phyloP scores from a whole-genome alignment of 2,113 vertebrate genomes.

The Pontoporia blainvillei region DNA sequence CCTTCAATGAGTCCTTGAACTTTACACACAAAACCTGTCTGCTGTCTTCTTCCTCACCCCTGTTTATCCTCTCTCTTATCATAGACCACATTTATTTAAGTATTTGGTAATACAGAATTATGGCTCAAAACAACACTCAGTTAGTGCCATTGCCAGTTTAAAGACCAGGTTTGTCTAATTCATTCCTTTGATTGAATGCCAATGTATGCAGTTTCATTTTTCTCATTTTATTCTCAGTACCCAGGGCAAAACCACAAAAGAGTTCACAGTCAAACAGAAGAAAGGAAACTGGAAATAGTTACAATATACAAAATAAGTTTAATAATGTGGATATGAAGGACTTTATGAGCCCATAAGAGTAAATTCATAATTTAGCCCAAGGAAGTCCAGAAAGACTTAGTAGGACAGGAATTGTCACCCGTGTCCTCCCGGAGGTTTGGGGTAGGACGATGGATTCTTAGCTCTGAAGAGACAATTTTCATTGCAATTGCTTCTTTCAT shows the following conservation, averaged over 20 bases:
- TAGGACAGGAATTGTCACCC: too few relatives aligned
- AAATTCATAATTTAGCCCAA: not conserved
- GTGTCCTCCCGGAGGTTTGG: not conserved
- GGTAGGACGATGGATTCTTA: rapidly evolving
- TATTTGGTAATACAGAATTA: not conserved
- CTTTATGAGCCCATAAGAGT: not conserved
- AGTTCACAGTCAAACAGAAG: not conserved
- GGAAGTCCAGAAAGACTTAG: not conserved
- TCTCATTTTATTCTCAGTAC: not conserved
- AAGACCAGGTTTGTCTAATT: not conserved
- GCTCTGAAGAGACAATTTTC: not conserved
- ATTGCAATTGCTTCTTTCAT: not conserved
- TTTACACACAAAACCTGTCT: not conserved
- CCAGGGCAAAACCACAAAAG: not conserved
- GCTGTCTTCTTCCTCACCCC: not conserved
- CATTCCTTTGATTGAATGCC: not conserved
- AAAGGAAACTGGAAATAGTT: not conserved
- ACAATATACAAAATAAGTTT: not conserved
- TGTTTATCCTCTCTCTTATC: not conserved
- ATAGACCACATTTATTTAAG: not conserved
- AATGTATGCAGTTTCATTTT: not conserved
- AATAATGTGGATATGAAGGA: not conserved
- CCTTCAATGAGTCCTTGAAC: not conserved
- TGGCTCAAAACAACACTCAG: not conserved
- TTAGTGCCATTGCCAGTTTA: not conserved